Base-by-base conservation (phyloP, 2,888 invertebrate genomes). In the Dryomyza anilis region DNA sequence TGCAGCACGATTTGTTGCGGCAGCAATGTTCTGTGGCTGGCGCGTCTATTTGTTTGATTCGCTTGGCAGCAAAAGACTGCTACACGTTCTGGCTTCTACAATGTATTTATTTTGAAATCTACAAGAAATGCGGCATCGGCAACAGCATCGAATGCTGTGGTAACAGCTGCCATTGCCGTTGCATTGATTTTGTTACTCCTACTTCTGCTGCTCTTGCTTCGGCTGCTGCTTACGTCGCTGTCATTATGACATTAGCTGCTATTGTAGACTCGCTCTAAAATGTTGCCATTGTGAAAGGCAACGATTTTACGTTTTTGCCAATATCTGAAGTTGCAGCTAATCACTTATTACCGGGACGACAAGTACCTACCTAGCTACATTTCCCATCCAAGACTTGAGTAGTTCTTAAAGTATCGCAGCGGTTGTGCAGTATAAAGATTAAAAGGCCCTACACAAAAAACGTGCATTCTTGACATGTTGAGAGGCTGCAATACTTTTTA, bases 1-100 rank as follows among this genome's bases (percentile, higher is more conserved):
- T 61, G 52, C 52, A 61, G 39, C 61, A 61, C 61, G 61, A 61
- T 61, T 61, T 61, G 52, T 52, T 39, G 61, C 61, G 61, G 50
- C 33, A 52, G 52, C 36, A 12, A 52, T 21, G 48, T 23, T 59
- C 52, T 27, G 29, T 58, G 16, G 12, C 52, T 39, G 19, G 39
- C 29, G 39, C 46, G 52, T 61, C 52, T 52, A 25, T 52, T 19
- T 23, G 23, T 48, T 53, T 43, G 59, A 48, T 48, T 29, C 19
- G 29, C 50, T 19, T 29, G 14, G n/a, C n/a, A n/a, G n/a, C n/a
- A n/a, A n/a, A n/a, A n/a, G n/a, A 2, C 39, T n/a, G 39, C 12
- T 33, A n/a, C 39, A 2, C 8, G 14, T 6, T 30, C 16, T 27
- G 16, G 29, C 43, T 60, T 12, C 14, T 16, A 7, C 16, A 16